Evolutionary conservation across 2,888 invertebrate genomes (phyloP).

Genomic region (Drosophila aldrichi): DNA sequence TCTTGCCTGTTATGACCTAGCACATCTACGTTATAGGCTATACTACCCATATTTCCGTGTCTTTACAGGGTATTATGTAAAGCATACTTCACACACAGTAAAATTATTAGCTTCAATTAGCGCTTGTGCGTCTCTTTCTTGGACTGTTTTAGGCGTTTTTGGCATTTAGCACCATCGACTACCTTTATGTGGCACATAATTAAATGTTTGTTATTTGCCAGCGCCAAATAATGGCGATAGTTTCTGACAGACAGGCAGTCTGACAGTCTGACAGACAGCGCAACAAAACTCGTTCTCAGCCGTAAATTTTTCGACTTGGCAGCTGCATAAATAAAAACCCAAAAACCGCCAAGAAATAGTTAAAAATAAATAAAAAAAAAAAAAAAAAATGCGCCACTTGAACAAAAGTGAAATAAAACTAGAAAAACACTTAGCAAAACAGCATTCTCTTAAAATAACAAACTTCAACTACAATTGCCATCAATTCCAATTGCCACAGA

Average conservation of each 20-base stretch:
- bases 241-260: slow-evolving; percentile 8
- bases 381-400: slow-evolving; percentile 40
- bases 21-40: background rate
- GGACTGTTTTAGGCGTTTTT: slow-evolving; percentile 13
- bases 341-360: slow-evolving; percentile 17
- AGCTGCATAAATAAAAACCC: slow-evolving; percentile 68
- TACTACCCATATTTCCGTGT: background rate
- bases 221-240: slow-evolving; percentile 41
- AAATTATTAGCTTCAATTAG: slow-evolving; percentile 48
- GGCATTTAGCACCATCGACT: slow-evolving; percentile 53
- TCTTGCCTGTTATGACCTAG: background rate
- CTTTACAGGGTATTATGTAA: background rate
- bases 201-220: slow-evolving; percentile 41
- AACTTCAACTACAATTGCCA: slow-evolving; percentile 65
- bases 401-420: slow-evolving; percentile 17
- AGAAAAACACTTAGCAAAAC: slow-evolving; percentile 41
- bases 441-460: slow-evolving; percentile 65
- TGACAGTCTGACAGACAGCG: background rate
- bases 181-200: slow-evolving; percentile 50
- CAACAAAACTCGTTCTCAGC: slow-evolving; percentile 37
- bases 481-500: slow-evolving; percentile 65
- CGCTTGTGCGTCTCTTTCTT: slow-evolving; percentile 12
- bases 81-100: slow-evolving; percentile 1
- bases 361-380: slow-evolving; percentile 20
- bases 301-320: slow-evolving; percentile 46